phyloP scores from a whole-genome alignment of 1,140 invertebrate species.

The Samia ricini region DNA sequence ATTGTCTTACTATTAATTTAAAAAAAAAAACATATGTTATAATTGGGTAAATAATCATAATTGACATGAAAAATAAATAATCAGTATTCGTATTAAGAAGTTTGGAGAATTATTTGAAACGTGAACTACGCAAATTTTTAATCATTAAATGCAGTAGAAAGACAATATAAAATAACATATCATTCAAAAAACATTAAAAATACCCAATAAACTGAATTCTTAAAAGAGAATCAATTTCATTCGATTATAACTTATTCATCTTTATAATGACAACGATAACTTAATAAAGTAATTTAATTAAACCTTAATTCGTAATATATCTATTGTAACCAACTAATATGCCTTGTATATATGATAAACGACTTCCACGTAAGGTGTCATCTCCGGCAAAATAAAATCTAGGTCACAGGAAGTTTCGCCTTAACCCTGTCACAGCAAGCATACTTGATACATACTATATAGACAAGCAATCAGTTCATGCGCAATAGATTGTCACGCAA shows the following conservation, averaged over 20 bases:
- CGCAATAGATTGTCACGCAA: slow-evolving; percentile 38
- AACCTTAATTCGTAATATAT: not conserved
- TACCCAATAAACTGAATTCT: too few species aligned
- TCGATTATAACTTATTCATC: not conserved
- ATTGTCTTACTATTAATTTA: too few species aligned
- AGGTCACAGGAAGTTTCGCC: slow-evolving; percentile 54
- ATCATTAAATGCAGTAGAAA: too few species aligned
- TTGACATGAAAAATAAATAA: too few species aligned
- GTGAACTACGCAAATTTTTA: too few species aligned
- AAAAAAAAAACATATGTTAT: too few species aligned
- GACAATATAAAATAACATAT: too few species aligned
- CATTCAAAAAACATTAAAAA: not conserved
- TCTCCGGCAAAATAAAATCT: slow-evolving; percentile 40
- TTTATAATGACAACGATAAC: not conserved
- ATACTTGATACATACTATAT: slow-evolving; percentile 27
- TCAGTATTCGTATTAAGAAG: too few species aligned
- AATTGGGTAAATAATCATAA: too few species aligned
- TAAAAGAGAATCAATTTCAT: too few species aligned
- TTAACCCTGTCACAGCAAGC: slow-evolving; percentile 24
- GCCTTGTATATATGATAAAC: slow-evolving; percentile 16
- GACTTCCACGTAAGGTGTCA: slow-evolving; percentile 22
- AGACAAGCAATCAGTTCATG: slow-evolving; percentile 44
- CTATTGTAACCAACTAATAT: not conserved
- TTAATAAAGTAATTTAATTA: not conserved
- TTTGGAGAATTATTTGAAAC: too few species aligned